Evolutionary conservation across 2,888 invertebrate genomes (phyloP).

Genomic region (Caenorhabditis sinica): DNA sequence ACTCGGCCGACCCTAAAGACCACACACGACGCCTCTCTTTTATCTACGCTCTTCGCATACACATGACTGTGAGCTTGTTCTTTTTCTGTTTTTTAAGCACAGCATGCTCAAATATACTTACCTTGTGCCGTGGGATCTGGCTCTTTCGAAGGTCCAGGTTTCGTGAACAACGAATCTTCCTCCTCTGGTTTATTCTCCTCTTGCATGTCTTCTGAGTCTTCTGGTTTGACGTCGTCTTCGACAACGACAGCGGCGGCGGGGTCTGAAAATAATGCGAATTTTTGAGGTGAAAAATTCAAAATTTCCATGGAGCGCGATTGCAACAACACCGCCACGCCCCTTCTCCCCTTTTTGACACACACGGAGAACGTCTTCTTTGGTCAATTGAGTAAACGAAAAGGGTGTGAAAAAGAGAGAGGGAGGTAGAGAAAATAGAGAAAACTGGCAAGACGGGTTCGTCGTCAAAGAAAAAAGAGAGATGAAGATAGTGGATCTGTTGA

Average conservation of each 20-base stretch:
- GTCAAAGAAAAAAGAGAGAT: neutral
- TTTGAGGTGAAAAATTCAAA: slow-evolving; percentile 20
- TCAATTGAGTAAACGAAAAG: neutral
- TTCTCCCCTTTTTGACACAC: neutral
- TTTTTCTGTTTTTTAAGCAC: too few species aligned
- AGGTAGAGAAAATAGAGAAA: slow-evolving; percentile 29
- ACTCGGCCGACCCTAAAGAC: neutral
- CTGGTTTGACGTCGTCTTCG: neutral
- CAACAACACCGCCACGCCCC: neutral
- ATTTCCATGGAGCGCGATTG: slow-evolving; percentile 40
- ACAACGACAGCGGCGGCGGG: neutral
- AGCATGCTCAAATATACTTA: neutral
- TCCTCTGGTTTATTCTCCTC: neutral
- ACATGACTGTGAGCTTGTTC: too few species aligned
- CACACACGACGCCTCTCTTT: too few species aligned
- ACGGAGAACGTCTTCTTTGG: slow-evolving; percentile 35
- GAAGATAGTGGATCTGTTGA: slow-evolving; percentile 30
- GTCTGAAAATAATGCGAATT: slow-evolving; percentile 13
- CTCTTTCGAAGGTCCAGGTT: slow-evolving; percentile 33
- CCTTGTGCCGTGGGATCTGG: neutral
- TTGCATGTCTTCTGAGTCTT: neutral
- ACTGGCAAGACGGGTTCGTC: slow-evolving; percentile 8
- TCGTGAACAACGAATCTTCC: slow-evolving; percentile 5
- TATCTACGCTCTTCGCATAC: too few species aligned
- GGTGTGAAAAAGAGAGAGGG: neutral